A percentile compares a stretch with the other conserved stretches of the same genome.
Evolutionary conservation across 2,113 vertebrate genomes (phyloP).

Genomic region (Bagarius yarrelli): DNA sequence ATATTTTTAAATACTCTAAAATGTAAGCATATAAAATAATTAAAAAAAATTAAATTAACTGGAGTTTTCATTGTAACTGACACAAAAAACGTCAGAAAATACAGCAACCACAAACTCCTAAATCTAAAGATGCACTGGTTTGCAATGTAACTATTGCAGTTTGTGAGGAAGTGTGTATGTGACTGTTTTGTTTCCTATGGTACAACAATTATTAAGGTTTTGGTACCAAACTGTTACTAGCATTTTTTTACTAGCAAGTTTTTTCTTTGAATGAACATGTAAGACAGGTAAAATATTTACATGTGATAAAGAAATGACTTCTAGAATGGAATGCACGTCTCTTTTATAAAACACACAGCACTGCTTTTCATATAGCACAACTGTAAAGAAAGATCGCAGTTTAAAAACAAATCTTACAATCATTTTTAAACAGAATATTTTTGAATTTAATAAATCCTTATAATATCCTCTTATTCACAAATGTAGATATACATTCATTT

Average conservation of each 20-base stretch:
- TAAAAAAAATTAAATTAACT: not conserved
- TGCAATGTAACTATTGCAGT: not conserved
- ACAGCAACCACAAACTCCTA: not conserved
- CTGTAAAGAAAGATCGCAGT: slow-evolving; percentile 35
- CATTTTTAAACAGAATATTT: slow-evolving; percentile 34
- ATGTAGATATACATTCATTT: slow-evolving; percentile 55
- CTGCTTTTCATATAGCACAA: slow-evolving; percentile 28
- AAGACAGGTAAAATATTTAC: slow-evolving; percentile 23
- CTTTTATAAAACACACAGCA: slow-evolving; percentile 39
- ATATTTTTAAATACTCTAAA: not conserved
- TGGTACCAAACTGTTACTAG: not conserved
- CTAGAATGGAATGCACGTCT: slow-evolving; percentile 55
- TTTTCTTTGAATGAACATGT: slow-evolving; percentile 18
- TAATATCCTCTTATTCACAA: slow-evolving; percentile 48
- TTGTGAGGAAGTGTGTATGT: not conserved
- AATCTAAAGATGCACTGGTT: not conserved
- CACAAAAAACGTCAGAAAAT: not conserved
- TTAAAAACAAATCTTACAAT: slow-evolving; percentile 50
- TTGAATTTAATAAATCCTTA: slow-evolving; percentile 44
- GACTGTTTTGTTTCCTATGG: no score
- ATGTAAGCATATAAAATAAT: not conserved
- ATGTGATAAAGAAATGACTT: slow-evolving; percentile 29
- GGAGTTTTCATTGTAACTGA: not conserved
- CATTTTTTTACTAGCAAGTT: slow-evolving; percentile 7
- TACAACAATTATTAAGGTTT: not conserved